Evolutionary conservation across 2,113 vertebrate species (phyloP).

Genomic region (Urocynchramus pylzowi): DNA sequence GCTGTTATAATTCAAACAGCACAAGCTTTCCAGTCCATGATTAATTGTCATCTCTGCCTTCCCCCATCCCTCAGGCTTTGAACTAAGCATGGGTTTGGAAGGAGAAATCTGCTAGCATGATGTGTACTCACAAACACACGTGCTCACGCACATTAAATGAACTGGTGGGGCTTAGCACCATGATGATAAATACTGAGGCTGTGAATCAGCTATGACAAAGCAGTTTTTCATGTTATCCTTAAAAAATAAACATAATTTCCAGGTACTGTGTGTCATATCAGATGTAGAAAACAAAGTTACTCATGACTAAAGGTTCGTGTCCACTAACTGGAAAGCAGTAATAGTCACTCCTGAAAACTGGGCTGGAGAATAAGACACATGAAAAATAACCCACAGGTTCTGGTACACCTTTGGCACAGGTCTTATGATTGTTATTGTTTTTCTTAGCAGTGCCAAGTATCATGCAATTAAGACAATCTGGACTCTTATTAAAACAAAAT

Average conservation of each 20-base stretch:
- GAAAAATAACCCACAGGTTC: background rate
- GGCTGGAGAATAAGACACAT: background rate
- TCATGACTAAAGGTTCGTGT: background rate
- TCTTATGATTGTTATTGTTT: constrained; percentile 3
- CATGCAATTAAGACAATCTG: constrained; percentile 42
- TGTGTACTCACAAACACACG: background rate
- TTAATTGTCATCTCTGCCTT: background rate
- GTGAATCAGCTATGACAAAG: background rate
- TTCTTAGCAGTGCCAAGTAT: constrained; percentile 35
- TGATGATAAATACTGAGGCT: background rate
- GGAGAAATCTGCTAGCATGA: background rate
- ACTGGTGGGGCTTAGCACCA: background rate
- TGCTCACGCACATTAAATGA: background rate
- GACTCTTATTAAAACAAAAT: constrained; percentile 39
- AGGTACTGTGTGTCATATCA: background rate
- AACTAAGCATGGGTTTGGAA: background rate
- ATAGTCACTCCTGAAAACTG: constrained; percentile 15
- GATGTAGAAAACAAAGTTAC: constrained; percentile 2
- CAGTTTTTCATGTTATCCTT: background rate
- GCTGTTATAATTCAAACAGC: background rate
- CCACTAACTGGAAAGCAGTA: constrained; percentile 8
- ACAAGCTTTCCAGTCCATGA: background rate
- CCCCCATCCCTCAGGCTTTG: background rate
- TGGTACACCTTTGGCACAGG: constrained; percentile 11
- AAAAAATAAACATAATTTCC: constrained; percentile 21